Evolutionary conservation across 2,888 invertebrate species (phyloP).

Genomic region (Germaria angustata): DNA sequence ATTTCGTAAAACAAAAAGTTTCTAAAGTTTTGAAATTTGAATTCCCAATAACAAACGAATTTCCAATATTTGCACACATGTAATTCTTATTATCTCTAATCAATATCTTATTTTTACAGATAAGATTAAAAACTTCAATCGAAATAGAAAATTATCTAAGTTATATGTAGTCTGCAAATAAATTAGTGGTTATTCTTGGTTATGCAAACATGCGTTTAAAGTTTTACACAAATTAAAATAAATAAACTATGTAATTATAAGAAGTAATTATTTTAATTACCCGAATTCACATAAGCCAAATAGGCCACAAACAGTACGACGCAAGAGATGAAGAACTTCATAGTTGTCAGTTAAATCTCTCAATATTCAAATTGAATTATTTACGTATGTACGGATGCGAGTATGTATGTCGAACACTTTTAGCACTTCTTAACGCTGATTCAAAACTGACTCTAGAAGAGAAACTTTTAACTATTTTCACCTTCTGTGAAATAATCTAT

Average conservation of each 20-base stretch:
- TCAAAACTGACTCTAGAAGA: slow-evolving; percentile 38
- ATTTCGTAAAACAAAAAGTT: too few species aligned
- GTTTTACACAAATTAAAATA: too few species aligned
- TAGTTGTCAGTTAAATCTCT: slow-evolving; percentile 55
- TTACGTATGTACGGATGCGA: too few species aligned
- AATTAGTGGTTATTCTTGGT: neutral
- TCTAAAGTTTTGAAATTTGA: too few species aligned
- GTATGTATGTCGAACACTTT: slow-evolving; percentile 12
- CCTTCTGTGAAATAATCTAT: neutral
- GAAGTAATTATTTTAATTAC: slow-evolving; percentile 68
- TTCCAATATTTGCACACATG: too few species aligned
- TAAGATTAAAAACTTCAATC: slow-evolving; percentile 17
- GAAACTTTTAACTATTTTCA: slow-evolving; percentile 5
- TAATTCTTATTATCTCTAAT: neutral
- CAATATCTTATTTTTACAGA: neutral
- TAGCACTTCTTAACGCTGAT: neutral
- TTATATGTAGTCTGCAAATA: too few species aligned
- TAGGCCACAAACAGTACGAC: slow-evolving; percentile 71
- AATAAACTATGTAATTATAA: neutral
- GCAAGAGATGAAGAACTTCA: slow-evolving; percentile 72
- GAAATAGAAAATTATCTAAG: neutral
- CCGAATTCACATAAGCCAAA: slow-evolving; percentile 74
- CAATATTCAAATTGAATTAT: slow-evolving; percentile 14
- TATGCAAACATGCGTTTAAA: neutral
- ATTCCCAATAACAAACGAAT: too few species aligned